A percentile compares a stretch with the other conserved stretches of the same genome.
phyloP scores from a whole-genome alignment of 2,888 invertebrate species.

The Herminia tarsipennalis region DNA sequence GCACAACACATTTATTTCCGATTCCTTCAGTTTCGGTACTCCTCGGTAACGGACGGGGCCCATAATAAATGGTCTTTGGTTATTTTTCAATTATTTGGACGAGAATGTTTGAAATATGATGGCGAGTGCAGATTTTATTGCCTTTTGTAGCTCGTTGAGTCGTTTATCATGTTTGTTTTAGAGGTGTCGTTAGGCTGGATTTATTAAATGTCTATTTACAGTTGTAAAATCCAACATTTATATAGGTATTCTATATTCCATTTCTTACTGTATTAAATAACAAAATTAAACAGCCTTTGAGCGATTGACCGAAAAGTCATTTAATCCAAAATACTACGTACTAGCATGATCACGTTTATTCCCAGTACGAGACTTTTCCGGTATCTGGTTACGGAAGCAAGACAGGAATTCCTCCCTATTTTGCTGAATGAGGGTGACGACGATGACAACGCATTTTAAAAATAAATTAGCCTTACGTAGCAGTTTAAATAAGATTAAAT shows the following conservation, averaged over 20 bases:
- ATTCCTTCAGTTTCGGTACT: conserved; percentile 57
- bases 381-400: not conserved
- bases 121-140: conserved; percentile 12
- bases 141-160: conserved; percentile 9
- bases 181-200: no score
- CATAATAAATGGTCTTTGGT: conserved; percentile 64
- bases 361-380: not conserved
- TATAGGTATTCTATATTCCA: no score
- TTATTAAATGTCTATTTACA: no score
- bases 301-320: no score
- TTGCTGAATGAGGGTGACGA: not conserved
- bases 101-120: conserved; percentile 42
- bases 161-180: not conserved
- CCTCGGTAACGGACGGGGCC: conserved; percentile 43
- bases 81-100: conserved; percentile 59
- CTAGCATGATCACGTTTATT: no score
- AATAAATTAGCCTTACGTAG: not conserved
- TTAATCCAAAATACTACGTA: no score
- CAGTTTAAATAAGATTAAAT: not conserved
- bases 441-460: conserved; percentile 1
- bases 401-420: not conserved
- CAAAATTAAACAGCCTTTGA: no score
- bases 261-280: no score
- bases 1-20: conserved; percentile 78
- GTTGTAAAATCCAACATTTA: no score